Evolutionary conservation across 2,113 vertebrate species (phyloP).

Genomic region (Vimba vimba): DNA sequence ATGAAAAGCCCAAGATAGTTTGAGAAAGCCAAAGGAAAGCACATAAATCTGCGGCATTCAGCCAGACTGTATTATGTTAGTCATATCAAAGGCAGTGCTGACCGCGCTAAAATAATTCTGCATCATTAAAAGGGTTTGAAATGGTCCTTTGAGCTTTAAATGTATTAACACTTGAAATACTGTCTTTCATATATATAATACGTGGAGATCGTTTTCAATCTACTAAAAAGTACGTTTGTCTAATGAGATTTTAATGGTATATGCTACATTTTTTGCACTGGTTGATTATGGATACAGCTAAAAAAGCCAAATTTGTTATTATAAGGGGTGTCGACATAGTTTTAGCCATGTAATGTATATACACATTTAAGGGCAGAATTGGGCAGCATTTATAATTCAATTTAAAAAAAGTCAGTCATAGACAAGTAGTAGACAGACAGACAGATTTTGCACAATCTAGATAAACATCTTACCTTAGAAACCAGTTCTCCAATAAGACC

Average conservation of each 20-base stretch:
- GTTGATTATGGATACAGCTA: not conserved
- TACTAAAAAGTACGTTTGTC: not conserved
- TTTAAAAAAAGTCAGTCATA: no score
- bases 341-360: no score
- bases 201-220: not conserved
- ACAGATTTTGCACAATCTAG: not conserved
- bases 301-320: not conserved
- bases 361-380: no score
- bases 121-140: conserved; percentile 22
- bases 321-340: no score
- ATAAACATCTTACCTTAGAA: conserved; percentile 86
- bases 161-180: conserved; percentile 4
- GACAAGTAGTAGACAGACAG: not conserved
- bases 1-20: conserved; percentile 8
- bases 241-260: not conserved
- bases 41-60: conserved; percentile 18
- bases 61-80: conserved; percentile 18
- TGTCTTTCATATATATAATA: not conserved
- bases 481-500: conserved; percentile 95
- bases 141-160: not conserved
- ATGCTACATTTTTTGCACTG: not conserved
- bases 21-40: not conserved
- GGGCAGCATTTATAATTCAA: no score
- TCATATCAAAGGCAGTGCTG: conserved; percentile 14
- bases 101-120: not conserved